phyloP scores from a whole-genome alignment of 2,797 vertebrate species.

The Argya squamiceps region DNA sequence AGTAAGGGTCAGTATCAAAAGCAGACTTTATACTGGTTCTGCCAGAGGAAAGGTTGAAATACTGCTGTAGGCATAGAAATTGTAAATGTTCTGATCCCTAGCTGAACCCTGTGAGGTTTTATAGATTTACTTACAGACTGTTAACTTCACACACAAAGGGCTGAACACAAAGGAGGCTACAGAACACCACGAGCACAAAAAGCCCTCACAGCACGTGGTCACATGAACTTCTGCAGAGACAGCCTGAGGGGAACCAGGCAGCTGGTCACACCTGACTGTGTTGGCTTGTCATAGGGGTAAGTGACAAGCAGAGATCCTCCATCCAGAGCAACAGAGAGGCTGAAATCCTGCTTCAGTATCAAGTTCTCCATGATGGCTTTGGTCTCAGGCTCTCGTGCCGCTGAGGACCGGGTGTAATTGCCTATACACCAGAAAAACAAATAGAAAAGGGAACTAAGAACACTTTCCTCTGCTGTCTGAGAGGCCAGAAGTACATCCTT shows the following conservation, averaged over 20 bases:
- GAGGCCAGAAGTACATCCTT: not conserved
- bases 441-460: not conserved
- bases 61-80: not conserved
- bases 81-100: not conserved
- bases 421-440: conserved; percentile 72
- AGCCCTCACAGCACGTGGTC: not conserved
- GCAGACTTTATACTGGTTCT: not conserved
- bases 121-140: not conserved
- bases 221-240: not conserved
- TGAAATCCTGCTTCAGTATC: conserved; percentile 87
- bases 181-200: not conserved
- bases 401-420: conserved; percentile 84
- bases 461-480: not conserved
- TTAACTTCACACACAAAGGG: not conserved
- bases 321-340: conserved; percentile 92
- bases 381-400: conserved; percentile 87
- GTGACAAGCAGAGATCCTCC: conserved; percentile 92
- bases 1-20: not conserved
- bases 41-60: not conserved
- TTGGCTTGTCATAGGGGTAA: conserved; percentile 94
- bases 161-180: not conserved
- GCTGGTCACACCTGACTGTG: conserved; percentile 83
- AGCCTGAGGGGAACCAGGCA: not conserved
- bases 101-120: not conserved
- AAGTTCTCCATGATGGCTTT: conserved; percentile 89